These are phyloP conservation scores for Cacajao melanocephalus DNA, from an alignment of 2,797 vertebrate genomes.

Conservation along the genomic window DNA sequence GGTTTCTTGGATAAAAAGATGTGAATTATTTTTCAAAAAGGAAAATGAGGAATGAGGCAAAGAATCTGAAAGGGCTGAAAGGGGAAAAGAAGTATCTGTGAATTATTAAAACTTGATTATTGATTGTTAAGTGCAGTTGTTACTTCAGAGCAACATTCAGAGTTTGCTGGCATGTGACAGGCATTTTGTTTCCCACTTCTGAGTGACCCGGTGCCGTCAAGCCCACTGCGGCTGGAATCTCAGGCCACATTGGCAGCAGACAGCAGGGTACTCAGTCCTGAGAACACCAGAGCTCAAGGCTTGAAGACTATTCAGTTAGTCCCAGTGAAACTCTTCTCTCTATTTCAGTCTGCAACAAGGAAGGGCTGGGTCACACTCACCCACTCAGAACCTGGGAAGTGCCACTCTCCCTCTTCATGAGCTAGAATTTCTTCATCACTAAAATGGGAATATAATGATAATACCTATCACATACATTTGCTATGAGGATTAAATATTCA, in stretches of 20 bases:
- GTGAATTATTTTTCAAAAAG: background rate
- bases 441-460: background rate
- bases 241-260: background rate
- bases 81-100: background rate
- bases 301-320: background rate
- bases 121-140: background rate
- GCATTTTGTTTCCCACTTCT: background rate
- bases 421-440: background rate
- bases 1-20: background rate
- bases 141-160: background rate
- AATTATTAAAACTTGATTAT: background rate
- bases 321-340: background rate
- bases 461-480: background rate
- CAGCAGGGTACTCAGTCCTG: fast-evolving
- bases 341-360: background rate
- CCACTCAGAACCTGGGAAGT: background rate
- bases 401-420: background rate
- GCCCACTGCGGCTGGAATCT: background rate
- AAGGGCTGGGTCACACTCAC: too few relatives aligned
- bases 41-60: background rate
- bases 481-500: background rate
- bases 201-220: background rate
- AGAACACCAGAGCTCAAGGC: background rate
- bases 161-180: background rate
- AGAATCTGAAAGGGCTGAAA: background rate